Percentiles rank a stretch among this genome's conserved stretches.
Conservation (phyloP, 2,888 invertebrate species). For the Morpho helenor region DNA sequence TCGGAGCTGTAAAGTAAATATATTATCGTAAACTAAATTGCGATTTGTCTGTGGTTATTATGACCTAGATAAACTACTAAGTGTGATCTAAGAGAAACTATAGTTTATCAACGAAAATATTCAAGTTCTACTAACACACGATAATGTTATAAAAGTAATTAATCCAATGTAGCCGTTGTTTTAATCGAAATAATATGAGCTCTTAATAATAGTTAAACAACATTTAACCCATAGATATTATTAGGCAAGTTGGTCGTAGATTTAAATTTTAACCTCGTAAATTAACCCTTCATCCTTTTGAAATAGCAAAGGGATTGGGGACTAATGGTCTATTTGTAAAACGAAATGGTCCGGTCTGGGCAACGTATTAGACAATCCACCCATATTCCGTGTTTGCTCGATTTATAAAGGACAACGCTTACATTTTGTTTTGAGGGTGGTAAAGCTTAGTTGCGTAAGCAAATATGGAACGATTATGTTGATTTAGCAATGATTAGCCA, state of each 20-base stretch:
- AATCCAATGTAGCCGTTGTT: no score
- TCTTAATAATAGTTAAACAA: constrained; percentile 69
- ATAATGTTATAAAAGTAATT: no score
- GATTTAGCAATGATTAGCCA: neutral
- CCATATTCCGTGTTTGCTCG: constrained; percentile 66
- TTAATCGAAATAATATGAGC: constrained; percentile 14
- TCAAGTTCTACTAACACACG: no score
- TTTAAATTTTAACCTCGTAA: constrained; percentile 78
- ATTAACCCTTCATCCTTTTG: constrained; percentile 78
- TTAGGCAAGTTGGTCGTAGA: constrained; percentile 75
- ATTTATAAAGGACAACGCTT: constrained; percentile 33
- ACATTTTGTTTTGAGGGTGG: constrained; percentile 5
- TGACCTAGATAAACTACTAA: no score
- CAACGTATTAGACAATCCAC: constrained; percentile 71
- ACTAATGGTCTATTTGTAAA: constrained; percentile 78
- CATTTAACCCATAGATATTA: constrained; percentile 69
- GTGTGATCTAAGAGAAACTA: no score
- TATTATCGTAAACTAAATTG: no score
- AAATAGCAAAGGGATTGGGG: constrained; percentile 77
- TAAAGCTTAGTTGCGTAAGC: no score
- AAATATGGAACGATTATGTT: no score
- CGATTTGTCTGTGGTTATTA: no score
- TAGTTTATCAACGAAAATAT: no score
- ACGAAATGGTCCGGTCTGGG: constrained; percentile 71
- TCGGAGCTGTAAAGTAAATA: no score